A percentile compares a stretch with the other conserved stretches of the same genome.
phyloP scores from a whole-genome alignment of 2,113 vertebrate species.

The Cichladusa arquata region DNA sequence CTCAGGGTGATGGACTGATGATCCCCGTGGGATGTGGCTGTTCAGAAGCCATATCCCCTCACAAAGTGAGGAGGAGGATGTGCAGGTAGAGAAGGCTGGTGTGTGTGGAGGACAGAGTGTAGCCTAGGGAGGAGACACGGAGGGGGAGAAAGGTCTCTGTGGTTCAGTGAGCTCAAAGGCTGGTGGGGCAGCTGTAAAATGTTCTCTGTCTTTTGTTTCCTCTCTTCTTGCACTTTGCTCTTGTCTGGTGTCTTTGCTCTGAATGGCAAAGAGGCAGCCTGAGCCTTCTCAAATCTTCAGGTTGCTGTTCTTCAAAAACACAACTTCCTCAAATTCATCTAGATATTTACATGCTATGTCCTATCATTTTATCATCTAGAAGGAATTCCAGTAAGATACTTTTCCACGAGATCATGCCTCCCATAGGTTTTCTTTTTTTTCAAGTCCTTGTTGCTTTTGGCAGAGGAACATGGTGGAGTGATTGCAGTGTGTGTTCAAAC shows the following conservation, averaged over 20 bases:
- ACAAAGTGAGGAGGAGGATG: background rate
- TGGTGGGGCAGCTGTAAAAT: background rate
- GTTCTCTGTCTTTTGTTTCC: background rate
- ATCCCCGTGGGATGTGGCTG: rapidly evolving
- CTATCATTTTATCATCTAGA: background rate
- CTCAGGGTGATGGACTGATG: background rate
- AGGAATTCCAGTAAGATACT: background rate
- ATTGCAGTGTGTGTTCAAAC: background rate
- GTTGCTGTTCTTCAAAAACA: background rate
- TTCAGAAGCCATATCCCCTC: background rate
- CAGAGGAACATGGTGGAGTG: background rate
- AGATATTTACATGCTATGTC: background rate
- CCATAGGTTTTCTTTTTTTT: background rate
- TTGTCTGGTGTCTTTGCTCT: background rate
- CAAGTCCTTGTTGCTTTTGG: background rate
- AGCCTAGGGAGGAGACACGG: background rate
- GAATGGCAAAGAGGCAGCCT: background rate
- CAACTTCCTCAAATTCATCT: background rate
- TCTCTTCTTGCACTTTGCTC: background rate
- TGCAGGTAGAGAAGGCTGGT: background rate
- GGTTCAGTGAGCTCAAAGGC: background rate
- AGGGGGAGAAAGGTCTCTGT: background rate
- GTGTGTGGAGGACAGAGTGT: background rate
- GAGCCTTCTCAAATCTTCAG: background rate
- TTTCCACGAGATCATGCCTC: background rate